phyloP scores from a whole-genome alignment of 2,797 vertebrate species.

The Rhadinocentrus ornatus region DNA sequence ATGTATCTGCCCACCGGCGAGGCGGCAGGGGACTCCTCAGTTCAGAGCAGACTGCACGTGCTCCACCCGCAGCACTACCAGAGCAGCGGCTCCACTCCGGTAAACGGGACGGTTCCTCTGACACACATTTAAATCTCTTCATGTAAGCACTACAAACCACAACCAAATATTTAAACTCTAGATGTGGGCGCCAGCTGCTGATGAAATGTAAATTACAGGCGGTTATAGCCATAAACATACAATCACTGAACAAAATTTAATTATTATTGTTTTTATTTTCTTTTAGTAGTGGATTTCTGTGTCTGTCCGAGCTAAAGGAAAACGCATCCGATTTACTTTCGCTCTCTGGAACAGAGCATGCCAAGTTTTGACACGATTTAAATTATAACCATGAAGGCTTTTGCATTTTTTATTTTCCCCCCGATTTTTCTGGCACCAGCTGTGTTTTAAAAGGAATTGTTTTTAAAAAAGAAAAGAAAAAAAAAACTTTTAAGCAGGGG shows the following conservation, averaged over 20 bases:
- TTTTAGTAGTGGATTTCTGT: constrained; percentile 51
- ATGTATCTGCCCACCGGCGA: constrained; percentile 90
- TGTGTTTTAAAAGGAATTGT: constrained; percentile 51
- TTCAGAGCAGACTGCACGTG: constrained; percentile 92
- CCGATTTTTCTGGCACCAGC: constrained; percentile 54
- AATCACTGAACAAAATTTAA: constrained; percentile 72
- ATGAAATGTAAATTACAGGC: constrained; percentile 83
- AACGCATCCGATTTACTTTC: constrained; percentile 47
- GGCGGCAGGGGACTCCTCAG: constrained; percentile 84
- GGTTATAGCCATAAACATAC: constrained; percentile 76
- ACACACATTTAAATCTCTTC: constrained; percentile 82
- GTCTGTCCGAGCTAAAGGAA: constrained; percentile 53
- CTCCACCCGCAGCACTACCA: constrained; percentile 94
- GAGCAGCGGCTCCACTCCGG: constrained; percentile 86
- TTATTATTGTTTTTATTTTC: constrained; percentile 25
- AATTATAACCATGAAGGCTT: constrained; percentile 64
- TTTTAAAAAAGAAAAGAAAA: constrained; percentile 5
- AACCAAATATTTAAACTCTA: constrained; percentile 80
- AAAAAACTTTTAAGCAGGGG: constrained; percentile 43
- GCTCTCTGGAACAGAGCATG: constrained; percentile 72
- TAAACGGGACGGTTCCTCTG: constrained; percentile 94
- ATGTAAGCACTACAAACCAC: constrained; percentile 64
- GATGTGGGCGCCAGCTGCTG: constrained; percentile 70
- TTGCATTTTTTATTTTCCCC: constrained; percentile 55
- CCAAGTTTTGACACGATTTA: constrained; percentile 80